phyloP scores from a whole-genome alignment of 2,888 invertebrate genomes.

The Neria commutata region DNA sequence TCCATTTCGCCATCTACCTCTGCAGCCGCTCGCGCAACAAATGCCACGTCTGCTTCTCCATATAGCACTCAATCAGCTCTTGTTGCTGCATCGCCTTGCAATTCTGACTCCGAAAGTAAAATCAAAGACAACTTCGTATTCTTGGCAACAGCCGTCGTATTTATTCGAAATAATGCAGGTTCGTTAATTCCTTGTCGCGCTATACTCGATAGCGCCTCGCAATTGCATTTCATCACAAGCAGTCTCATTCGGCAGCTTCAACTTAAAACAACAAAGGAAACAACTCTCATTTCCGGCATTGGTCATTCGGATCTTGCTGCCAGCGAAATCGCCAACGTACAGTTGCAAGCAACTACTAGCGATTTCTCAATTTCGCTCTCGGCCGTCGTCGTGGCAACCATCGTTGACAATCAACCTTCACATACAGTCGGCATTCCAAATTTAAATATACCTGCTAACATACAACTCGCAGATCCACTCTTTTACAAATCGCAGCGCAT shows the following conservation, averaged over 20 bases:
- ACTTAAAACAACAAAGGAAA: conserved; percentile 6
- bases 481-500: conserved; percentile 15
- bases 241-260: conserved; percentile 17
- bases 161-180: conserved; percentile 5
- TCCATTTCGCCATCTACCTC: no score
- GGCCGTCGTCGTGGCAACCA: not conserved
- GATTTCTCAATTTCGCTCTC: not conserved
- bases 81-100: conserved; percentile 4
- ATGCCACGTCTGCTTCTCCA: no score
- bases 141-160: conserved; percentile 20
- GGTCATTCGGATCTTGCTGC: conserved; percentile 13
- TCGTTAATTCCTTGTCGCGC: conserved; percentile 7
- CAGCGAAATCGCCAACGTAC: conserved; percentile 12
- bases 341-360: not conserved
- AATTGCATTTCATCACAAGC: conserved; percentile 9
- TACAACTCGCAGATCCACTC: conserved; percentile 16
- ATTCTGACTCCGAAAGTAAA: not conserved
- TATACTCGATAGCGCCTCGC: conserved; percentile 16
- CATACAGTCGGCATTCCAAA: conserved; percentile 5
- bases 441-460: conserved; percentile 22
- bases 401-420: conserved; percentile 14
- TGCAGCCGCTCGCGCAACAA: no score
- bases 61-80: no score
- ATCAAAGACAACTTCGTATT: conserved; percentile 15
- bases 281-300: conserved; percentile 18